phyloP scores from a whole-genome alignment of 1,140 invertebrate species.

The Periplaneta americana region DNA sequence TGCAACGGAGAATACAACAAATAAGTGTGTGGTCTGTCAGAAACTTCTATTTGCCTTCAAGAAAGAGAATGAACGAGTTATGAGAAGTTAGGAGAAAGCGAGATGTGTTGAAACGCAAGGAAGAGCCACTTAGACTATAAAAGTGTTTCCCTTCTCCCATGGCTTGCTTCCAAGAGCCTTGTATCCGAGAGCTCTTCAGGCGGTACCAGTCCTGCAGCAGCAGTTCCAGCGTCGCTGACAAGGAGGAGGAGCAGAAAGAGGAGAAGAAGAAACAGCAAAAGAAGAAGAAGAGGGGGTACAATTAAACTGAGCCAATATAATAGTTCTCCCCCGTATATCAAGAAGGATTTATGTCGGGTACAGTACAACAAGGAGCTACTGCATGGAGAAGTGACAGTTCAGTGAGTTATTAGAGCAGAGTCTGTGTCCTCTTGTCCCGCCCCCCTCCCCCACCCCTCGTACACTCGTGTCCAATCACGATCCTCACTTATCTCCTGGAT shows the following conservation, averaged over 20 bases:
- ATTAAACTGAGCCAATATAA: constrained; percentile 7
- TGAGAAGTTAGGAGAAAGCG: background rate
- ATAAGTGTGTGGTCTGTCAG: too few relatives aligned
- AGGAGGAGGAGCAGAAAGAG: too few relatives aligned
- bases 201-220: background rate
- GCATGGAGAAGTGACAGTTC: background rate
- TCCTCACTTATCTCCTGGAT: background rate
- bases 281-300: background rate
- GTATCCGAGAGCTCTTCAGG: background rate
- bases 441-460: background rate
- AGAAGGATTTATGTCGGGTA: constrained; percentile 3
- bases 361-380: background rate
- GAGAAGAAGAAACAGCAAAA: background rate
- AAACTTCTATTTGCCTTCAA: too few relatives aligned
- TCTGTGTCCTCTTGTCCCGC: background rate
- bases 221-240: too few relatives aligned
- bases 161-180: constrained; percentile 3
- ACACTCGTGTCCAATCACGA: background rate
- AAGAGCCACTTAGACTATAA: background rate
- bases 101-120: background rate
- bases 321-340: background rate
- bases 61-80: background rate
- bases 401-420: constrained; percentile 1
- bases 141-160: background rate
- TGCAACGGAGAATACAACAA: too few relatives aligned